Percentiles rank a stretch among this genome's conserved stretches.
These are phyloP conservation scores for Phasianus colchicus DNA, from an alignment of 2,113 vertebrate species.

Conservation along the genomic window DNA sequence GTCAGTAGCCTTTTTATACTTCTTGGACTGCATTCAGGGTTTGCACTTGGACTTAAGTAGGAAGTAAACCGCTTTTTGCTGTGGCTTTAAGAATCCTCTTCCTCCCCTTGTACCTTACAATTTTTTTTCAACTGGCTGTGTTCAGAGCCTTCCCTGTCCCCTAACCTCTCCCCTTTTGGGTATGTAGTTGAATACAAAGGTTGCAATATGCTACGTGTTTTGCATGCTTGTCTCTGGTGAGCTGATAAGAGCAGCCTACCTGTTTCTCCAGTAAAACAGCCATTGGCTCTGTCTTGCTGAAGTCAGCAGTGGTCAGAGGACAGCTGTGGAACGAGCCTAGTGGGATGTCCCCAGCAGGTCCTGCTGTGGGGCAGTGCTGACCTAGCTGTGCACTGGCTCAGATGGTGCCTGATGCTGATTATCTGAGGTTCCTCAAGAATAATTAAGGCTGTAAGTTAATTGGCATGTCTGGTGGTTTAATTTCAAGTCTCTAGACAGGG, in stretches of 20 bases:
- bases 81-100: conserved; percentile 50
- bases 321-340: not conserved
- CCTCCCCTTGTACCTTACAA: conserved; percentile 61
- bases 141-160: not conserved
- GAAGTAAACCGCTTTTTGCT: conserved; percentile 50
- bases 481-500: not conserved
- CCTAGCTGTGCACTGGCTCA: not conserved
- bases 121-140: conserved; percentile 56
- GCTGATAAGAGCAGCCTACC: conserved; percentile 13
- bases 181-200: conserved; percentile 27
- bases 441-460: not conserved
- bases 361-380: not conserved
- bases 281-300: conserved; percentile 1
- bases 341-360: not conserved
- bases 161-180: not conserved
- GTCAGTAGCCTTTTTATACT: conserved; percentile 31
- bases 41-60: conserved; percentile 39
- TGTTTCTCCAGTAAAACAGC: not conserved
- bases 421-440: not conserved
- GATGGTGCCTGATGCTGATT: not conserved
- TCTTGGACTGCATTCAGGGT: conserved; percentile 10
- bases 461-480: not conserved
- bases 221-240: conserved; percentile 37
- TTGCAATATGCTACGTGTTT: conserved; percentile 22
- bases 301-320: conserved; percentile 19